Evolutionary conservation across 30 jellyfish, hydroid and myxozoan species (phyloP), one percentile per base, ranked within the genome.

Genomic region (Rhopilema esculentum): DNA sequence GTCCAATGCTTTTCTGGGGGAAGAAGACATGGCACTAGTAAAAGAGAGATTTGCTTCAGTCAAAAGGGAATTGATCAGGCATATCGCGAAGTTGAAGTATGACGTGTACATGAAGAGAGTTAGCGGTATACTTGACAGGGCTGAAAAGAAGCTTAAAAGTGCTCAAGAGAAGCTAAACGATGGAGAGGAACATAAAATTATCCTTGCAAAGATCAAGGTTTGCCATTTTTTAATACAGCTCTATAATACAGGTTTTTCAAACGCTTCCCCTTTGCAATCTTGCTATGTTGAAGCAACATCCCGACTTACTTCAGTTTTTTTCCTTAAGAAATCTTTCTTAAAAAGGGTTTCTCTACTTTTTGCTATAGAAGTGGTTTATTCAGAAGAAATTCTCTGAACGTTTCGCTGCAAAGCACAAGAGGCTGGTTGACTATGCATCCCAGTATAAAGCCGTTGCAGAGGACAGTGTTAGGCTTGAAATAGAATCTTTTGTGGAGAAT

Each of bases 301-400:
- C n/a, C n/a, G n/a, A n/a, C n/a, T n/a, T n/a, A n/a, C n/a, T n/a
- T n/a, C n/a, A n/a, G n/a, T n/a, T n/a, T n/a, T n/a, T n/a, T n/a
- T n/a, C n/a, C n/a, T n/a, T n/a, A n/a, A n/a, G n/a, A n/a, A n/a
- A n/a, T n/a, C n/a, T n/a, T n/a, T n/a, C n/a, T n/a, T n/a, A n/a
- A n/a, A n/a, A n/a, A n/a, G n/a, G n/a, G n/a, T n/a, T n/a, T n/a
- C n/a, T n/a, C n/a, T n/a, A n/a, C n/a, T n/a, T n/a, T n/a, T n/a
- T n/a, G n/a, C n/a, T n/a, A 26, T 67, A 92, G 98, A 92, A 86
- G 61, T 92, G 98, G 98, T 86, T 86, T 74, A 49, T 73, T 31
- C 76, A 86, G 28, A 86, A 81, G 83, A 92, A 87, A 50, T 86
- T 92, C 77, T 52, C 51, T 16, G 96, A 75, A 57, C 53, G 96